Evolutionary conservation across 2,113 vertebrate genomes (phyloP).

Genomic region (Charadrius vociferus): DNA sequence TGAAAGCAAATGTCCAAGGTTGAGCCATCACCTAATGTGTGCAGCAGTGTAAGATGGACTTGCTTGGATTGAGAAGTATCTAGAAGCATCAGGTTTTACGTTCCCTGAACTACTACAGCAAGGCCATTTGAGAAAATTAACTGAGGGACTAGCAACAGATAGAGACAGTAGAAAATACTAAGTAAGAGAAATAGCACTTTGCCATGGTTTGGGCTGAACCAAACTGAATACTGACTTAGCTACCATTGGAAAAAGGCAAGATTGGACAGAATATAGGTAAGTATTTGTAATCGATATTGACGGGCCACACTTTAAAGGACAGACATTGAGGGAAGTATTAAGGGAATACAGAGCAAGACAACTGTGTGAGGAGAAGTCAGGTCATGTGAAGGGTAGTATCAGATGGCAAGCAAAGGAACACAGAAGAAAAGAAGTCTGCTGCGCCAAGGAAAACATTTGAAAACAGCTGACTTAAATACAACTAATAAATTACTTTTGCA

Average conservation of each 20-base stretch:
- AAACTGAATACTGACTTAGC: background rate
- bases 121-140: background rate
- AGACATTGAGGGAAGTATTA: background rate
- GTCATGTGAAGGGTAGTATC: background rate
- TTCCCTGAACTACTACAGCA: background rate
- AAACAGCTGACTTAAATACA: background rate
- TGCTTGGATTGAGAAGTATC: background rate
- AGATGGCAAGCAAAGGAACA: background rate
- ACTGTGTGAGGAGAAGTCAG: background rate
- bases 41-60: background rate
- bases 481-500: background rate
- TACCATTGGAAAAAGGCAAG: background rate
- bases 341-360: background rate
- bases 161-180: background rate
- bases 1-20: background rate
- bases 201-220: background rate
- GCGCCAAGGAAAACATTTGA: background rate
- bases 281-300: background rate
- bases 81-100: background rate
- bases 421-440: background rate
- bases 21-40: background rate
- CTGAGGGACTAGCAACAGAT: background rate
- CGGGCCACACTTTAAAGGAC: background rate
- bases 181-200: background rate
- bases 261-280: background rate